Percentiles rank a stretch among this genome's conserved stretches.
phyloP scores from a whole-genome alignment of 2,113 vertebrate species.

The Cairina moschata region DNA sequence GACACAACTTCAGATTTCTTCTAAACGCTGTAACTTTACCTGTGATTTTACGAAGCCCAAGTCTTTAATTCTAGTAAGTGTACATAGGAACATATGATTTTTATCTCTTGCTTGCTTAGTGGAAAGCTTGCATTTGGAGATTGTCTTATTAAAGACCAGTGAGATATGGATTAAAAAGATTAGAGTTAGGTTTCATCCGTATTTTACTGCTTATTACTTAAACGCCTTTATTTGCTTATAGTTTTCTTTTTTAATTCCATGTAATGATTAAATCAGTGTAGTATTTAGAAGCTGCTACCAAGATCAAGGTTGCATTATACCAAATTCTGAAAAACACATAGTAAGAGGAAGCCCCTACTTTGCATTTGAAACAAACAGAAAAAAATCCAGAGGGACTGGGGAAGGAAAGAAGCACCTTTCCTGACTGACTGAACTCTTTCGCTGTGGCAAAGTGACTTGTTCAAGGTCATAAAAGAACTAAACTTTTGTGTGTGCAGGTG shows the following conservation, averaged over 20 bases:
- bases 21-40: background rate
- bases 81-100: background rate
- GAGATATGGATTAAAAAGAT: background rate
- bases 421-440: constrained; percentile 24
- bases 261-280: background rate
- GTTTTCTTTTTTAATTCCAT: background rate
- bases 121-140: background rate
- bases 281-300: background rate
- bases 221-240: background rate
- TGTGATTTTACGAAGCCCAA: background rate
- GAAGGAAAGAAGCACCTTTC: constrained; percentile 2
- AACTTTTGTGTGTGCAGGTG: background rate
- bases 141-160: background rate
- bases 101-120: background rate
- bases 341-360: background rate
- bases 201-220: constrained; percentile 27
- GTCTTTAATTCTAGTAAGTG: background rate
- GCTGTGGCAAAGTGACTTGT: background rate
- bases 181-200: background rate
- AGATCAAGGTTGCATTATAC: background rate
- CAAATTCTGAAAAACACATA: constrained; percentile 20
- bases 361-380: constrained; percentile 1
- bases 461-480: background rate
- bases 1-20: background rate
- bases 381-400: background rate